phyloP scores from a whole-genome alignment of 2,113 vertebrate species.

The Pteruthius melanotis region DNA sequence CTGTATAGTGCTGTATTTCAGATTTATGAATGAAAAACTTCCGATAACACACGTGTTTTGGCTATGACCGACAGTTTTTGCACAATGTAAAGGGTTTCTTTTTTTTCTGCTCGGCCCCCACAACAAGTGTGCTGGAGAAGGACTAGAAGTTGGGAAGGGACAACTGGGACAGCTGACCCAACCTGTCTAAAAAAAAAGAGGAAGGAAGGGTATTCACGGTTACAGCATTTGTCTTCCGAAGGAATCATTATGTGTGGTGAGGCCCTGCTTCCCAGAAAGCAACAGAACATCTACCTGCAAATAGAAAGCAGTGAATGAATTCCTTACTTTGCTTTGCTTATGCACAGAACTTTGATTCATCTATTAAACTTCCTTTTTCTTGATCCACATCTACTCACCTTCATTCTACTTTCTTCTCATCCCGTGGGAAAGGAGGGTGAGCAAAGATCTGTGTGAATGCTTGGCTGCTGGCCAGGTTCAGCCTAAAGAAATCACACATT shows the following conservation, averaged over 20 bases:
- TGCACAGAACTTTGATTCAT: not conserved
- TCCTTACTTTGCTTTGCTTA: not conserved
- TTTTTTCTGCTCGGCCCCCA: not conserved
- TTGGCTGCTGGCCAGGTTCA: not conserved
- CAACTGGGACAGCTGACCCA: not conserved
- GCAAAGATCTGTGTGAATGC: not conserved
- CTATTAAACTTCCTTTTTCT: not conserved
- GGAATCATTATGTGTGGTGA: not conserved
- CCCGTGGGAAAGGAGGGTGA: not conserved
- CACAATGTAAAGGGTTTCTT: not conserved
- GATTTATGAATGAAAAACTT: not conserved
- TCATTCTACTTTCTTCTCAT: not conserved
- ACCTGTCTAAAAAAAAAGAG: not conserved
- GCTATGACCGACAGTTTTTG: not conserved
- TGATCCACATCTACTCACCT: not conserved
- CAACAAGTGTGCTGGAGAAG: not conserved
- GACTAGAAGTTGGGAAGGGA: not conserved
- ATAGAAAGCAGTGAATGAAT: not conserved
- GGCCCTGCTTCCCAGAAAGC: not conserved
- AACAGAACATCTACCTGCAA: not conserved
- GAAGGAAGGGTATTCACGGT: not conserved
- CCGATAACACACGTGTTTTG: not conserved
- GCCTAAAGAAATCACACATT: not conserved
- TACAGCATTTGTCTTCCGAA: not conserved
- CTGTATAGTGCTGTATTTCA: not conserved